Percentiles rank a stretch among this genome's conserved stretches.
Evolutionary conservation across 1,140 invertebrate genomes (phyloP).

Genomic region (Bradynema listronoti): DNA sequence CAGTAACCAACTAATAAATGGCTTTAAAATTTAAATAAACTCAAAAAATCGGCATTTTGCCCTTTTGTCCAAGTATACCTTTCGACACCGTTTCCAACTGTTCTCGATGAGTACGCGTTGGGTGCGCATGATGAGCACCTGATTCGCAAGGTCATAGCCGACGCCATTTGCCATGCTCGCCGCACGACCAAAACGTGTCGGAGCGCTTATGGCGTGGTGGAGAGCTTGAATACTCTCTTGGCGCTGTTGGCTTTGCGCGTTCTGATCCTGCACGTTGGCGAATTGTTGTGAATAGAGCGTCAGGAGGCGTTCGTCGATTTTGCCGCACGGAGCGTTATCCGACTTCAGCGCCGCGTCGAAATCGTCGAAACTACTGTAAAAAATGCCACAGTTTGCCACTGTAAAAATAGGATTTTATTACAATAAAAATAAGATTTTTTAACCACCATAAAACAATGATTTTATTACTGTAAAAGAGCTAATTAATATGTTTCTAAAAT

Average conservation of each 20-base stretch:
- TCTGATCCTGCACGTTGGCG: neutral
- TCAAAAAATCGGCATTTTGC: no score
- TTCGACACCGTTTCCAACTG: constrained; percentile 40
- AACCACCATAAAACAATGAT: neutral
- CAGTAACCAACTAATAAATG: no score
- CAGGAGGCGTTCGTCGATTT: neutral
- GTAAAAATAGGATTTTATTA: neutral
- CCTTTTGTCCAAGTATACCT: no score
- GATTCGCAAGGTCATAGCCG: constrained; percentile 16
- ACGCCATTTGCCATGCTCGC: neutral
- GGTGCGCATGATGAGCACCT: constrained; percentile 25
- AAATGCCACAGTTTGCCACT: neutral
- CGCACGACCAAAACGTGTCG: neutral
- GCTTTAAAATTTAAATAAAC: no score
- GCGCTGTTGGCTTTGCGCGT: no score
- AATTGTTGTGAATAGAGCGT: neutral
- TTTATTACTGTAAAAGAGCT: neutral
- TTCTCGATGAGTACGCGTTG: constrained; percentile 35
- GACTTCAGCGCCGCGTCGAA: neutral
- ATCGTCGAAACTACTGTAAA: neutral
- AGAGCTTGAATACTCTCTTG: no score
- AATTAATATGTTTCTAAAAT: neutral
- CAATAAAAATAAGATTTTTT: neutral
- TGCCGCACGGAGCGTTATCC: neutral
- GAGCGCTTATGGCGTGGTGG: neutral